These are phyloP conservation scores for Ichneumon xanthorius DNA, from an alignment of 2,888 invertebrate genomes.

Conservation along the genomic window DNA sequence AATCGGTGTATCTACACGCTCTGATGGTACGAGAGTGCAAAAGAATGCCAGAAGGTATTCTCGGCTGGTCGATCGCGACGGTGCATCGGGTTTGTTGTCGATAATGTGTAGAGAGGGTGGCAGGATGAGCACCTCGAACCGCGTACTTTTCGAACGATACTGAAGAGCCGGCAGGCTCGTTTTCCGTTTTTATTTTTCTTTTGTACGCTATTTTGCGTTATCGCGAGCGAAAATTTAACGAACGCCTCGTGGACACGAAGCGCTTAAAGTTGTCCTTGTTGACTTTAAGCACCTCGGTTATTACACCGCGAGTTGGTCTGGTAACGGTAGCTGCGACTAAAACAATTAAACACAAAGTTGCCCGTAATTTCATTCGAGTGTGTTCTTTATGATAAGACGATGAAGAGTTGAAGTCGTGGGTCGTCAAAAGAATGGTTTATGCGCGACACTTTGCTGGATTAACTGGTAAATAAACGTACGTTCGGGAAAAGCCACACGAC, in stretches of 20 bases:
- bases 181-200: background rate
- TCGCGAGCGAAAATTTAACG: background rate
- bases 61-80: conserved; percentile 1
- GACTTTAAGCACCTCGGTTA: background rate
- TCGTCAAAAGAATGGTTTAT: background rate
- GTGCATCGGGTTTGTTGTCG: background rate
- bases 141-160: background rate
- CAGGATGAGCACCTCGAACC: background rate
- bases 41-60: background rate
- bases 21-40: conserved; percentile 1
- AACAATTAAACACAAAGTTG: conserved; percentile 28
- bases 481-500: background rate
- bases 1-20: background rate
- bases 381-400: conserved; percentile 54
- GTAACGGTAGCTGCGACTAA: background rate
- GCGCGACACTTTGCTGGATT: background rate
- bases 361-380: conserved; percentile 35
- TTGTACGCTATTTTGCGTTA: background rate
- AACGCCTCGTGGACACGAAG: background rate
- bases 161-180: background rate
- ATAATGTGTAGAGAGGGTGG: conserved; percentile 7
- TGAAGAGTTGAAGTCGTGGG: background rate
- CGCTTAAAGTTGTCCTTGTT: background rate
- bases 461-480: background rate
- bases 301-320: background rate